phyloP scores from a whole-genome alignment of 30 jellyfish, hydroid and myxozoan genomes.

The Catostylus mosaicus region DNA sequence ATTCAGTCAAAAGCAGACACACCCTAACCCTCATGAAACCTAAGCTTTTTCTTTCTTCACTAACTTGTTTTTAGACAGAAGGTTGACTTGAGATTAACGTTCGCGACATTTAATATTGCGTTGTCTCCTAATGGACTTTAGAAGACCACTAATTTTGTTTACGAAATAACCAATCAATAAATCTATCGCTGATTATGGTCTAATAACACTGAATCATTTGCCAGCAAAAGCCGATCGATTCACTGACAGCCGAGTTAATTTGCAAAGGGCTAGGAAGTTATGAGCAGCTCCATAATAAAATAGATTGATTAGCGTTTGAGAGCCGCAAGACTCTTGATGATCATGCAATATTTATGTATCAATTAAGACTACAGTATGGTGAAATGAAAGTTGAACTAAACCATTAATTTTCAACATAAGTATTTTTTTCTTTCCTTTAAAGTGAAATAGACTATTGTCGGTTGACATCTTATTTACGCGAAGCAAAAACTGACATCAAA shows the following conservation, averaged over 20 bases:
- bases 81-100: not conserved
- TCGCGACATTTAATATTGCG: not conserved
- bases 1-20: too few relatives aligned
- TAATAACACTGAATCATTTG: not conserved
- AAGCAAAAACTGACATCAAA: too few relatives aligned
- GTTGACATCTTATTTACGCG: too few relatives aligned
- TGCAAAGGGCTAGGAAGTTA: not conserved
- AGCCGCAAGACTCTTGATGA: not conserved
- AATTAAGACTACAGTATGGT: not conserved
- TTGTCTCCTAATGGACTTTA: not conserved
- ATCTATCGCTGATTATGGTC: not conserved
- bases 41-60: not conserved
- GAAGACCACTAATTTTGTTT: conserved; percentile 3
- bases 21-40: too few relatives aligned
- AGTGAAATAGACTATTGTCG: too few relatives aligned
- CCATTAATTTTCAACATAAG: not conserved
- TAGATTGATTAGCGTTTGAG: not conserved
- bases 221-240: not conserved
- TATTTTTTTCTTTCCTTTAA: too few relatives aligned
- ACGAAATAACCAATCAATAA: conserved; percentile 11
- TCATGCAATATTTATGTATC: not conserved
- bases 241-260: not conserved
- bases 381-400: not conserved
- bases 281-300: not conserved
- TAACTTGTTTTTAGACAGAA: not conserved